These are phyloP conservation scores for Poicephalus meyeri DNA, from an alignment of 2,113 vertebrate species.

Conservation along the genomic window DNA sequence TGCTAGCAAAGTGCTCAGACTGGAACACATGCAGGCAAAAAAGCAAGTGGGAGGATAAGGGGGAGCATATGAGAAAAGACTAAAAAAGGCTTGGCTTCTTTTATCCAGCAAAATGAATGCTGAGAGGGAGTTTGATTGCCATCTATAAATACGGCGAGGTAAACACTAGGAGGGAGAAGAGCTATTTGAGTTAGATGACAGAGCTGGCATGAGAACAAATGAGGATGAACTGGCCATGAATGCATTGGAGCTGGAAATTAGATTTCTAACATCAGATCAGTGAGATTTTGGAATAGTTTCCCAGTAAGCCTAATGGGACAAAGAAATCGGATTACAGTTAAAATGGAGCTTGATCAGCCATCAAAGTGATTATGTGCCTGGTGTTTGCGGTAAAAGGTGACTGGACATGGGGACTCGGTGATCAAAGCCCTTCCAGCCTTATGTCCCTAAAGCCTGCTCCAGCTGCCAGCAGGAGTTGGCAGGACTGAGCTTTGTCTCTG, in stretches of 20 bases:
- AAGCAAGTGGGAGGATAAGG: constrained; percentile 15
- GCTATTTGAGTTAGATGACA: constrained; percentile 35
- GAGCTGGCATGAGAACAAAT: constrained; percentile 48
- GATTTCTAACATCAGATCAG: constrained; percentile 43
- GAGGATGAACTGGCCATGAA: constrained; percentile 42
- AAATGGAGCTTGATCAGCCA: constrained; percentile 39
- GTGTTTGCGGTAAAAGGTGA: neutral
- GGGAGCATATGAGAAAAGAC: neutral
- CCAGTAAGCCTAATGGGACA: constrained; percentile 41
- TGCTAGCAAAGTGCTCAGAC: neutral
- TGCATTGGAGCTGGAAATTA: constrained; percentile 47
- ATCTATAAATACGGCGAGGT: constrained; percentile 35
- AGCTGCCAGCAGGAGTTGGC: neutral
- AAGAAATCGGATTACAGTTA: constrained; percentile 44
- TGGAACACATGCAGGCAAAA: neutral
- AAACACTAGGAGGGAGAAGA: constrained; percentile 53
- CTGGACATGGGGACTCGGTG: neutral
- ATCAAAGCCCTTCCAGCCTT: neutral
- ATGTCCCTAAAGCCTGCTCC: neutral
- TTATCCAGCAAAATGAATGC: neutral
- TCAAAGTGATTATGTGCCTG: neutral
- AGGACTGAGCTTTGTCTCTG: neutral
- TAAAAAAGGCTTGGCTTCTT: constrained; percentile 35
- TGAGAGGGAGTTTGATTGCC: constrained; percentile 50
- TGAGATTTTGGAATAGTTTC: constrained; percentile 37